Evolutionary conservation across 23 tunicate genomes (phyloP).

Genomic region (Trididemnum miniatum): DNA sequence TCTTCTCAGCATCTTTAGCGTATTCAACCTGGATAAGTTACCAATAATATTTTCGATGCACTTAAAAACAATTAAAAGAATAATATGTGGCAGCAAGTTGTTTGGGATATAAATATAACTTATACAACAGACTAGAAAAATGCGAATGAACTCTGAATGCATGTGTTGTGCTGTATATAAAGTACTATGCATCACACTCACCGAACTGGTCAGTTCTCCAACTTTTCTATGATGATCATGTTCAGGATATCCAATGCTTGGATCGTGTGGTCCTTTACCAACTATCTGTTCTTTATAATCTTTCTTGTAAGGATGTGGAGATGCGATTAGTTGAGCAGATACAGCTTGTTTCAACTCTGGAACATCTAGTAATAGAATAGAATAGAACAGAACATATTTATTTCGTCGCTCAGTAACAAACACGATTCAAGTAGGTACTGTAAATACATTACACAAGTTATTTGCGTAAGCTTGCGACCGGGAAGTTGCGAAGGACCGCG

Average conservation of each 20-base stretch:
- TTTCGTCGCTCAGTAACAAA: too few species aligned
- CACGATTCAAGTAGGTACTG: too few species aligned
- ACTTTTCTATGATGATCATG: conserved; percentile 55
- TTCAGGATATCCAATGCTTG: conserved; percentile 77
- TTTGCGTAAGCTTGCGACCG: too few species aligned
- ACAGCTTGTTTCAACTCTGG: conserved; percentile 79
- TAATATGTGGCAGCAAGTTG: too few species aligned
- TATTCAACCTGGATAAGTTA: conserved; percentile 59
- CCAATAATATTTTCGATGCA: too few species aligned
- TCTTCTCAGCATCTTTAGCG: conserved; percentile 79
- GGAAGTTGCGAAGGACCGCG: too few species aligned
- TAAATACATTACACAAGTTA: too few species aligned
- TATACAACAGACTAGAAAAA: not conserved
- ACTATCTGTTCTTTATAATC: conserved; percentile 72
- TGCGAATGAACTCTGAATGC: not conserved
- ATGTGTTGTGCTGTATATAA: not conserved
- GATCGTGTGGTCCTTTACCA: conserved; percentile 73
- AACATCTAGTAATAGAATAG: conserved; percentile 22
- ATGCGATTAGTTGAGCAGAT: conserved; percentile 53
- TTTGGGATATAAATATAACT: too few species aligned
- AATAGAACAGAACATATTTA: not conserved
- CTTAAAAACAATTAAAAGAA: too few species aligned
- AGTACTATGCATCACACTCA: conserved; percentile 8
- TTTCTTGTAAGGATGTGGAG: conserved; percentile 57
- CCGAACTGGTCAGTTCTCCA: conserved; percentile 57